phyloP scores from a whole-genome alignment of 2,797 vertebrate species.

The Anguilla anguilla region DNA sequence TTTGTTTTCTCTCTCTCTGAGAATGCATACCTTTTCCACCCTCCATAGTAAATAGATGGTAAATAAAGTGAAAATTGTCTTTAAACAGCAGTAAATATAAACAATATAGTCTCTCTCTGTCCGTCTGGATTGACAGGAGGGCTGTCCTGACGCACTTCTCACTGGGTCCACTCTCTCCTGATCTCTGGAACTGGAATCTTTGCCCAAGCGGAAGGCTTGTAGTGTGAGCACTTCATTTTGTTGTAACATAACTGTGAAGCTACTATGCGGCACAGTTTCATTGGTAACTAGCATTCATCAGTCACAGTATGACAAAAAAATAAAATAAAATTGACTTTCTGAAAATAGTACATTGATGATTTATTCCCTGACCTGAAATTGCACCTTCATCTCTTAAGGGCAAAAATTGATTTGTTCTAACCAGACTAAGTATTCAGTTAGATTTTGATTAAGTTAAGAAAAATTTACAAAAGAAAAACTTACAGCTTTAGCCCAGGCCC shows the following conservation, averaged over 20 bases:
- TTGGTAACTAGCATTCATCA: slow-evolving; percentile 34
- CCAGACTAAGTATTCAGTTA: no score
- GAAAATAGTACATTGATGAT: no score
- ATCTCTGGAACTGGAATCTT: not conserved
- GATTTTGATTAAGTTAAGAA: no score
- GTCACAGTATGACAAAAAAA: not conserved
- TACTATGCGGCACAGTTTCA: not conserved
- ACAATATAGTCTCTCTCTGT: slow-evolving; percentile 58
- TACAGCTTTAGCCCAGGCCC: no score
- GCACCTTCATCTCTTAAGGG: no score
- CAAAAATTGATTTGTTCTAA: no score
- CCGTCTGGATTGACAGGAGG: slow-evolving; percentile 93
- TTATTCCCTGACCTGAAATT: no score
- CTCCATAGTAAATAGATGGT: no score
- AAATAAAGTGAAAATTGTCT: no score
- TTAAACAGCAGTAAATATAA: no score
- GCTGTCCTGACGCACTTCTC: slow-evolving; percentile 89
- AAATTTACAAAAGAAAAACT: no score
- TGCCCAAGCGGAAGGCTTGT: not conserved
- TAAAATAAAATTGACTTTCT: not conserved
- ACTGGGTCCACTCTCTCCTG: slow-evolving; percentile 69
- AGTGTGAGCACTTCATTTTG: not conserved
- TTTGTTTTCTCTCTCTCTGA: no score
- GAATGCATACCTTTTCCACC: not conserved
- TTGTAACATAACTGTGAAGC: not conserved